Base-by-base conservation (phyloP, 2,113 vertebrate genomes). In the Podarcis muralis region DNA sequence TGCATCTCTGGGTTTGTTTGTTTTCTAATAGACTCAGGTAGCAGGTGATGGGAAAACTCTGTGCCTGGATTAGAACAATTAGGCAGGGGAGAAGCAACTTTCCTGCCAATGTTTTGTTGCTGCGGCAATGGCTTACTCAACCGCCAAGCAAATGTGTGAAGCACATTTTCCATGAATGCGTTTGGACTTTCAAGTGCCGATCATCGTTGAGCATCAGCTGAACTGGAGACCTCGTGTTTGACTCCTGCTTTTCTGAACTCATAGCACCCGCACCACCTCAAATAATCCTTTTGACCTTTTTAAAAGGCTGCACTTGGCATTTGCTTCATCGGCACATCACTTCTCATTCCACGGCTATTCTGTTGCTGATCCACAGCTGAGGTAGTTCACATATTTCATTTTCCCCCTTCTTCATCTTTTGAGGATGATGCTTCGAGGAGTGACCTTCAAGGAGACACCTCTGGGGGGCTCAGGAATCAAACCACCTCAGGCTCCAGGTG, bases 261-360 rank as follows among this genome's bases (percentile, higher is more conserved):
- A 43, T 15, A 20, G 18, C 40, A 37, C 65, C 86, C 32, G 5
- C 7, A 20, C 27, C 40, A 37, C 77, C 86, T 23, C 25, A 59
- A 80, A 87, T 40, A 68, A 88, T 91, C 23, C 40, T 32, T 83
- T 65, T 89, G 74, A 71, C 82, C 74, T 71, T 84, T 84, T 16
- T 87, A 86, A 85, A 90, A 91, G 86, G 43, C 87, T 83, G 87
- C 83, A 32, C 77, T 30, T 81, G 78, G 79, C 82, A 88, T 90
- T 92, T 74, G 85, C 62, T 90, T 86, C 22, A 43, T 20, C 18
- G 5, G 40, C 87, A 82, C 87, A 66, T 18, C 83, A 77, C 69
- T 87, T 6, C 66, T 53, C 18, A 48, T 89, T 90, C 48, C 4
- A 25, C 23, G 0, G 0, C 1, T 43, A 3, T 82, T 87, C 88